Conservation (phyloP, 2,113 vertebrate species). For the Ardeotis arabs region DNA sequence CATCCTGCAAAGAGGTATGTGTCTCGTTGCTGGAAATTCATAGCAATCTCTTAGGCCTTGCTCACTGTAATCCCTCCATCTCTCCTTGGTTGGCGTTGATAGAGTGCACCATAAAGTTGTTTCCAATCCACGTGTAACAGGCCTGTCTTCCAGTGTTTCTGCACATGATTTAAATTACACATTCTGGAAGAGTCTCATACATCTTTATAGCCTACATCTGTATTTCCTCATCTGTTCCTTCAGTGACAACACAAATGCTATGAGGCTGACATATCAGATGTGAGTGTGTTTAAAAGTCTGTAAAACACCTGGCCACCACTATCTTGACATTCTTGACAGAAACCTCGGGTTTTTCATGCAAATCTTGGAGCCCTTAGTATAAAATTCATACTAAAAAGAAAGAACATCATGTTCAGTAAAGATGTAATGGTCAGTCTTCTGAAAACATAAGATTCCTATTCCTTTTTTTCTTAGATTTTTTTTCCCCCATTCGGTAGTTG, state of each 20-base stretch:
- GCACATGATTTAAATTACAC: neutral
- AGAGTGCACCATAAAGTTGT: neutral
- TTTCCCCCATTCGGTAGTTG: neutral
- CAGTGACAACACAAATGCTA: neutral
- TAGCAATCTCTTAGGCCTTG: neutral
- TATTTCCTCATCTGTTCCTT: neutral
- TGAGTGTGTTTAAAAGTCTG: neutral
- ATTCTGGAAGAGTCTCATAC: neutral
- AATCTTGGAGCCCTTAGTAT: neutral
- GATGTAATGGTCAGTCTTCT: neutral
- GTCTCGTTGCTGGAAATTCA: neutral
- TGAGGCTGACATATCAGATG: neutral
- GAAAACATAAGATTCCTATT: neutral
- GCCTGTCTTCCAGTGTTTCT: neutral
- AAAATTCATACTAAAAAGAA: neutral
- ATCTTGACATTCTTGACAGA: neutral
- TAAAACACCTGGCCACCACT: neutral
- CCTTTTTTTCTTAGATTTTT: neutral
- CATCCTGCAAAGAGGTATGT: neutral
- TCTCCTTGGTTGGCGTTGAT: neutral
- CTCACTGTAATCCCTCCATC: neutral
- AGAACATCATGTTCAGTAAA: neutral
- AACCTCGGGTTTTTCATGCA: neutral
- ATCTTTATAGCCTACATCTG: neutral
- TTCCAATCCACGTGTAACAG: neutral